These are phyloP conservation scores for Atta cephalotes DNA, from an alignment of 1,140 invertebrate species.

Conservation along the genomic window DNA sequence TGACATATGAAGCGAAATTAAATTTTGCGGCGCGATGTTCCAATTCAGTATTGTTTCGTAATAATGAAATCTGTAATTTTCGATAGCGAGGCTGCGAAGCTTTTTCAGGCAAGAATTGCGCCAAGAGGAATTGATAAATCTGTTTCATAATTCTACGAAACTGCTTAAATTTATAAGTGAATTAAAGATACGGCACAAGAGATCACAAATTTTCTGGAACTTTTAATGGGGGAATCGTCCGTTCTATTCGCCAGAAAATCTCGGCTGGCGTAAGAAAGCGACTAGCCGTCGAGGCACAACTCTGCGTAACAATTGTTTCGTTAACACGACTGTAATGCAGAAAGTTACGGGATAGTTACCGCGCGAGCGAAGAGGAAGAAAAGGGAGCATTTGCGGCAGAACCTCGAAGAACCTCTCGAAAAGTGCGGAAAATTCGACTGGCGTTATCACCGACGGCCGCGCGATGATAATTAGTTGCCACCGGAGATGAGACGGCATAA, in stretches of 20 bases:
- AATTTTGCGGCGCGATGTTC: not conserved
- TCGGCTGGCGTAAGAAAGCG: not conserved
- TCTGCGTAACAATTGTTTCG: slow-evolving; percentile 48
- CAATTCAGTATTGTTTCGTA: slow-evolving; percentile 8
- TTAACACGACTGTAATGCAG: slow-evolving; percentile 52
- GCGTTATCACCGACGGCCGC: slow-evolving; percentile 30
- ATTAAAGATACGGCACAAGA: slow-evolving; percentile 21
- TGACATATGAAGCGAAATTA: not conserved
- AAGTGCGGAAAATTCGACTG: slow-evolving; percentile 33
- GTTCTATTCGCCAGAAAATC: not conserved
- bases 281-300: not conserved
- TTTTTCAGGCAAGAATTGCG: not conserved
- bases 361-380: not conserved
- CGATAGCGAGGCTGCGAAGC: not conserved
- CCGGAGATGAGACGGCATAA: slow-evolving; percentile 46
- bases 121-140: slow-evolving; percentile 15
- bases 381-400: not conserved
- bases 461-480: slow-evolving; percentile 40
- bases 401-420: slow-evolving; percentile 2
- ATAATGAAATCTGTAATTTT: slow-evolving; percentile 37
- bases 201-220: slow-evolving; percentile 32
- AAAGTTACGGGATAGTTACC: slow-evolving; percentile 48
- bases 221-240: slow-evolving; percentile 34
- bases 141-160: not conserved
- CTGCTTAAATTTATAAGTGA: slow-evolving; percentile 25